phyloP scores from a whole-genome alignment of 2,797 vertebrate genomes.

The Fundulus diaphanus region DNA sequence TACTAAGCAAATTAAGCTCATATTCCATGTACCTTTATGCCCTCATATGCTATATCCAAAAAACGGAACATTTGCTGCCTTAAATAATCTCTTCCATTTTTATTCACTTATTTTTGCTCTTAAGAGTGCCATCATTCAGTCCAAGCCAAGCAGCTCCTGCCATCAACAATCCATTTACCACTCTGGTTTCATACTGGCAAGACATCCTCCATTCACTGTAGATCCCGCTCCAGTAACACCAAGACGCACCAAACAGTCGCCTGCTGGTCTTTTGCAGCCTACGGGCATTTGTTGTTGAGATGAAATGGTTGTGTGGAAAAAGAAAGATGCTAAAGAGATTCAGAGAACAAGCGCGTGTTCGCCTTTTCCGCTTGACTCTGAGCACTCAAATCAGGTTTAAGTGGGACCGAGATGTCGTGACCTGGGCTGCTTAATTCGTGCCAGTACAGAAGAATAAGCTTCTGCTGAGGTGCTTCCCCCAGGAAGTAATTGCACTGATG shows the following conservation, averaged over 20 bases:
- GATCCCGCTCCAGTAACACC: slow-evolving; percentile 46
- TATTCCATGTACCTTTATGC: slow-evolving; percentile 13
- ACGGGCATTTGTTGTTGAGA: slow-evolving; percentile 9
- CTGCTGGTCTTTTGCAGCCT: slow-evolving; percentile 6
- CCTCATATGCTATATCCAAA: slow-evolving; percentile 10
- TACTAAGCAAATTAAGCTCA: not conserved
- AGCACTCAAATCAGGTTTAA: slow-evolving; percentile 16
- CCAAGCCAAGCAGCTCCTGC: slow-evolving; percentile 55
- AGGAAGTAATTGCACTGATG: slow-evolving; percentile 61
- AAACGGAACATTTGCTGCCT: not conserved
- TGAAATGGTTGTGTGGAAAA: slow-evolving; percentile 2
- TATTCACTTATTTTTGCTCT: slow-evolving; percentile 25
- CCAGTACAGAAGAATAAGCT: slow-evolving; percentile 35
- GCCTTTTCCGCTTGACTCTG: slow-evolving; percentile 26
- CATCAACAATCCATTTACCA: slow-evolving; percentile 65
- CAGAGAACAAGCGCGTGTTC: slow-evolving; percentile 16
- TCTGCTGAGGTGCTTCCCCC: slow-evolving; percentile 68
- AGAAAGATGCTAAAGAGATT: not conserved
- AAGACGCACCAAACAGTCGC: slow-evolving; percentile 38
- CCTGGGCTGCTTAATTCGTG: slow-evolving; percentile 26
- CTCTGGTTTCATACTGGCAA: slow-evolving; percentile 70
- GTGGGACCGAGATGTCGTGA: slow-evolving; percentile 28
- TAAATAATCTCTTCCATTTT: slow-evolving; percentile 36
- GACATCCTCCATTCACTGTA: slow-evolving; percentile 52
- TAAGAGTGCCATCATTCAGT: slow-evolving; percentile 47